Percentiles rank a stretch among this genome's conserved stretches.
These are phyloP conservation scores for Lacerta bilineata DNA, from an alignment of 2,797 vertebrate species.

Conservation along the genomic window DNA sequence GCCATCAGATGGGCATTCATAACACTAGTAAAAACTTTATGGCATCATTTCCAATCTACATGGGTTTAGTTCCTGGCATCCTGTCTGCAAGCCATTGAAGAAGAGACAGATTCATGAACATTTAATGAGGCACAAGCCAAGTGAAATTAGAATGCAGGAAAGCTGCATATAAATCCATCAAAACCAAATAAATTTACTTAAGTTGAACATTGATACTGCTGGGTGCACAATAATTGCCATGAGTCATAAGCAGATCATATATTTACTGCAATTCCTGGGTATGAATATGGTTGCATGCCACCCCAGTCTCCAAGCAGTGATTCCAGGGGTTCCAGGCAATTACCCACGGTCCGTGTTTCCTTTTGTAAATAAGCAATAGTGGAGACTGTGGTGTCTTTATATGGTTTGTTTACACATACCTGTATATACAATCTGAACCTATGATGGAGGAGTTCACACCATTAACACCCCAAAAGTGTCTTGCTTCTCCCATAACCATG, in stretches of 20 bases:
- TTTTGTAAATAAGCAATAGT: neutral
- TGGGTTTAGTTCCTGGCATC: constrained; percentile 44
- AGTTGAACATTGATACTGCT: neutral
- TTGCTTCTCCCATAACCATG: too few relatives aligned
- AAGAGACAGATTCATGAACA: constrained; percentile 58
- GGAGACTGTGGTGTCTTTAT: too few relatives aligned
- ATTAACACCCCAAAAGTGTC: too few relatives aligned
- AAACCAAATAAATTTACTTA: neutral
- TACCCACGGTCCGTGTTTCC: neutral
- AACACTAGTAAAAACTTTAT: constrained; percentile 27
- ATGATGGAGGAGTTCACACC: too few relatives aligned
- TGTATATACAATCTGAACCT: too few relatives aligned
- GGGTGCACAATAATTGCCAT: neutral
- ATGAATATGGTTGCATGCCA: too few relatives aligned
- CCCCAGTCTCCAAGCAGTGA: too few relatives aligned
- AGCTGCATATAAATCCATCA: constrained; percentile 22
- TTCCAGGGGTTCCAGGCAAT: too few relatives aligned
- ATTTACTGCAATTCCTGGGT: neutral
- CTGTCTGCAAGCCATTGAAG: constrained; percentile 8
- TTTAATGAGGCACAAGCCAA: constrained; percentile 72
- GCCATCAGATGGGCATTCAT: neutral
- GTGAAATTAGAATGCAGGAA: constrained; percentile 58
- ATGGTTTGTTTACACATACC: too few relatives aligned
- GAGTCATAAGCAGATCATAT: rapidly evolving
- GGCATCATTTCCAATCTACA: constrained; percentile 31